Evolutionary conservation across 2,797 vertebrate species (phyloP), one percentile per base, ranked within the genome.

Genomic region (Myotis pilosus): DNA sequence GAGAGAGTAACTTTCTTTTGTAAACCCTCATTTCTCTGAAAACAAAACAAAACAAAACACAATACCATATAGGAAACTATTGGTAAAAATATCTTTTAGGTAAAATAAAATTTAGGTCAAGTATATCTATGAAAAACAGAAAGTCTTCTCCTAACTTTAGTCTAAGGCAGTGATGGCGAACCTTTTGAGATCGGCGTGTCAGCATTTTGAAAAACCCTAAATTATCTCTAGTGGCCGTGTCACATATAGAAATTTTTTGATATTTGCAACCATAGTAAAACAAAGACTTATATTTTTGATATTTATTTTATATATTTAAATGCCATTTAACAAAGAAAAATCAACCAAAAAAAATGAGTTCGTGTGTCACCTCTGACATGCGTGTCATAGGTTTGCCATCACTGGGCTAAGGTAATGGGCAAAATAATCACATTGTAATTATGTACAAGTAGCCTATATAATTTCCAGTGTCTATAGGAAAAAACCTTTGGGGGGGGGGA

Each of bases 391-490:
- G 44, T 44, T 44, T 44, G 44, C 44, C 44, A 44, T 44, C 44
- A 44, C 44, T 44, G 44, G 10, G 9, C 62, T n/a, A 64, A 64
- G 62, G 33, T n/a, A 88, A 88, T 28, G 12, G 30, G 23, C n/a
- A 69, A 81, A 95, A 62, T 64, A 92, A 81, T 79, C 57, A 87
- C 53, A 71, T 1, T 81, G 47, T 60, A 91, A 49, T 74, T 55
- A 83, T 69, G 53, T 92, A 85, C 8, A 76, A 88, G 33, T 23
- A 78, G 4, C n/a, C 13, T 60, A 74, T 25, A 66, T 47, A 84
- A 76, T 47, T 90, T 87, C 60, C 20, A 90, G 28, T 78, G 87
- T 78, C 85, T 62, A 51, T 28, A 94, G 30, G 80, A 81, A 74
- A 78, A 79, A 85, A 22, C 12, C 10, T 30, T 55, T 22, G 30